These are phyloP conservation scores for Gryon sp. DNA, from an alignment of 1,140 invertebrate genomes.

Conservation along the genomic window DNA sequence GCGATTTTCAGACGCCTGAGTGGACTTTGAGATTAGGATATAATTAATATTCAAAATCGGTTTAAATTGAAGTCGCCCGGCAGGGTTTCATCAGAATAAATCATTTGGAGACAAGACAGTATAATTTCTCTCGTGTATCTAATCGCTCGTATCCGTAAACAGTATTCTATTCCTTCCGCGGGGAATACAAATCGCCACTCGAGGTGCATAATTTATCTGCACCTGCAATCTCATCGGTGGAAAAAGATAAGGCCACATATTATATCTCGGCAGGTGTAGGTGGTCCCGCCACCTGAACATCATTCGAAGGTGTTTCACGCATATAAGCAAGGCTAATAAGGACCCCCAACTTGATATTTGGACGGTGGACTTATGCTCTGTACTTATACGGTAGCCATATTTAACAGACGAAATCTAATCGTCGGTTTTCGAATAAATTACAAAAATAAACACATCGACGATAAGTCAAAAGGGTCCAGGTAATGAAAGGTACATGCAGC, in stretches of 20 bases:
- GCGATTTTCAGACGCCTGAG: slow-evolving; percentile 12
- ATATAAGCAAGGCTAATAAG: slow-evolving; percentile 55
- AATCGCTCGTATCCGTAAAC: slow-evolving; percentile 37
- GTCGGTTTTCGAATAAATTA: slow-evolving; percentile 78
- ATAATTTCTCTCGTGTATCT: slow-evolving; percentile 26
- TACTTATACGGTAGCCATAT: slow-evolving; percentile 79
- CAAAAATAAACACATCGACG: slow-evolving; percentile 77
- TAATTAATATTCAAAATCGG: slow-evolving; percentile 47
- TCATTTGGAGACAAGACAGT: slow-evolving; percentile 1
- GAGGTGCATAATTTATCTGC: slow-evolving; percentile 60
- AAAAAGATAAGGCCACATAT: slow-evolving; percentile 71
- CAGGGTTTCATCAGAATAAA: slow-evolving; percentile 21
- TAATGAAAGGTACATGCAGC: slow-evolving; percentile 55
- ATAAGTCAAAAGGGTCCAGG: slow-evolving; percentile 52
- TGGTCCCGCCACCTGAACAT: slow-evolving; percentile 68
- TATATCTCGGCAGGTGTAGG: slow-evolving; percentile 75
- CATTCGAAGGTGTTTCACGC: slow-evolving; percentile 43
- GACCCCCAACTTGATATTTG: slow-evolving; percentile 54
- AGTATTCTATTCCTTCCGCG: slow-evolving; percentile 37
- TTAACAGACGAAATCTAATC: slow-evolving; percentile 75
- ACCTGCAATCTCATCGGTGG: slow-evolving; percentile 69
- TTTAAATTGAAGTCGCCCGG: slow-evolving; percentile 14
- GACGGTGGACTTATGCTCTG: slow-evolving; percentile 59
- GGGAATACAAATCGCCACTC: slow-evolving; percentile 50
- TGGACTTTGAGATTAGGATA: slow-evolving; percentile 16